A percentile compares a stretch with the other conserved stretches of the same genome.
These are phyloP conservation scores for Darevskia nairensis DNA, from an alignment of 2,797 vertebrate species.

Conservation along the genomic window DNA sequence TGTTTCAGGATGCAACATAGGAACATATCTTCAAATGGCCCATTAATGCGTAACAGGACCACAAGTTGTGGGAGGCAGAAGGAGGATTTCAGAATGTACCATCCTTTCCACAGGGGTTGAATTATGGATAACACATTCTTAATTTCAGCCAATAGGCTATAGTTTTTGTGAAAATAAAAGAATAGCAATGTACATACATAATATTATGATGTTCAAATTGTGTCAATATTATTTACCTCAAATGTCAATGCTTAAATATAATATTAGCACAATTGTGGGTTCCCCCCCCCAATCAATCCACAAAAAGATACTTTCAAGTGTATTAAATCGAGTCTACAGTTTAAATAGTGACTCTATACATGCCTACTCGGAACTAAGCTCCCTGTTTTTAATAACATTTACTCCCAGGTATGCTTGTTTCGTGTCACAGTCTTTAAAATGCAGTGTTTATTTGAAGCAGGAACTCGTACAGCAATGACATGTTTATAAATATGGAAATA, in stretches of 20 bases:
- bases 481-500: background rate
- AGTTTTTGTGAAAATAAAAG: slow-evolving; percentile 19
- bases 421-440: background rate
- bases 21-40: slow-evolving; percentile 42
- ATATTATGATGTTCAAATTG: background rate
- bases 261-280: background rate
- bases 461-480: background rate
- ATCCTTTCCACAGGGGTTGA: slow-evolving; percentile 23
- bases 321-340: background rate
- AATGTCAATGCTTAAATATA: background rate
- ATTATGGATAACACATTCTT: slow-evolving; percentile 25
- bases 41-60: slow-evolving; percentile 23
- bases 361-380: background rate
- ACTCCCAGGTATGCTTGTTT: background rate
- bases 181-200: background rate
- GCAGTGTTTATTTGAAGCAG: background rate
- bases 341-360: background rate
- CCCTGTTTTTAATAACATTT: too few species aligned
- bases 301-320: background rate
- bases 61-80: background rate
- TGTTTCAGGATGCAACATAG: slow-evolving; percentile 22
- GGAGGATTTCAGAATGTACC: background rate
- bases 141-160: background rate
- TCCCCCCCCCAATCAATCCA: background rate
- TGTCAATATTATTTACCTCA: background rate